These are phyloP conservation scores for Thunnus thynnus DNA, from an alignment of 2,113 vertebrate genomes.

Conservation along the genomic window DNA sequence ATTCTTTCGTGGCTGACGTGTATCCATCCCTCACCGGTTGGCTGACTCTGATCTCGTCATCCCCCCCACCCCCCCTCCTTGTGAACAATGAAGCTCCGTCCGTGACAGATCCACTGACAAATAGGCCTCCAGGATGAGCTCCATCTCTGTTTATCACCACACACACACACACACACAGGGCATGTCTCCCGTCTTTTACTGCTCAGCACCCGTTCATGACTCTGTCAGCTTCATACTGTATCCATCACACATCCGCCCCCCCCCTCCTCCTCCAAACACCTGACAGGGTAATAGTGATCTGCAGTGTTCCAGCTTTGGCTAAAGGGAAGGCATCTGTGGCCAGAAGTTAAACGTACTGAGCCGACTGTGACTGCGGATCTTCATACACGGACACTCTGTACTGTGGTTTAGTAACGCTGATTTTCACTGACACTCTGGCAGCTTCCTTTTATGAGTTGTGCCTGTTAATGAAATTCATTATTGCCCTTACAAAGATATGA, in stretches of 20 bases:
- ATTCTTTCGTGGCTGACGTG: constrained; percentile 36
- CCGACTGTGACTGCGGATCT: background rate
- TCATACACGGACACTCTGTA: background rate
- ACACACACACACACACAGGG: constrained; percentile 45
- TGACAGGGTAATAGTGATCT: constrained; percentile 45
- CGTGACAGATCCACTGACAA: constrained; percentile 53
- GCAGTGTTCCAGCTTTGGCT: constrained; percentile 2
- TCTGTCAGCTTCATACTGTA: constrained; percentile 33
- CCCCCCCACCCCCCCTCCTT: background rate
- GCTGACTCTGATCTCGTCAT: constrained; percentile 18
- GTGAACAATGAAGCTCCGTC: constrained; percentile 41
- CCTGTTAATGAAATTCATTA: background rate
- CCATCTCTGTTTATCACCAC: constrained; percentile 57
- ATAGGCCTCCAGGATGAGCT: constrained; percentile 54
- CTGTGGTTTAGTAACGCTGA: background rate
- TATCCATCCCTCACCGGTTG: constrained; percentile 39
- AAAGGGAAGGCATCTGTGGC: background rate
- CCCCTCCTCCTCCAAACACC: background rate
- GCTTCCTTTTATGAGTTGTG: constrained; percentile 29
- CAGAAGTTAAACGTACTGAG: background rate
- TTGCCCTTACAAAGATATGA: background rate
- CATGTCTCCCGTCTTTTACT: constrained; percentile 34
- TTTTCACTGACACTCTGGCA: constrained; percentile 25
- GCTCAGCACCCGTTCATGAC: constrained; percentile 41
- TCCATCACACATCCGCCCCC: constrained; percentile 23